phyloP scores from a whole-genome alignment of 2,888 invertebrate species.

The Brachyptera putata region DNA sequence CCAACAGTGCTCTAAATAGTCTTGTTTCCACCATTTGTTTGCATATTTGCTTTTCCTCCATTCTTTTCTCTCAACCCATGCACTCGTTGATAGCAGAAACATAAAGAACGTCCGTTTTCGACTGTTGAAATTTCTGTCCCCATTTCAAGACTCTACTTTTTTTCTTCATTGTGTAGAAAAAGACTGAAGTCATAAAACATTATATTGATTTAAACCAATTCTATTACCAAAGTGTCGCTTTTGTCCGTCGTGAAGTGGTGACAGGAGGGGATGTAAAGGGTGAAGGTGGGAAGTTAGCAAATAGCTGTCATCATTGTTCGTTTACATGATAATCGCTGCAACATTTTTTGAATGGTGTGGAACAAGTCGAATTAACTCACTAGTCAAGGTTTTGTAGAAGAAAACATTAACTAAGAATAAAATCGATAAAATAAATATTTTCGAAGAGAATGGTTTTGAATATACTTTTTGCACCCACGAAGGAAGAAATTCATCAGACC shows the following conservation, averaged over 20 bases:
- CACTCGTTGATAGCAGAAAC: neutral
- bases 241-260: neutral
- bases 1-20: no score
- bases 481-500: no score
- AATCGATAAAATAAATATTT: no score
- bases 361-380: no score
- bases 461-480: no score
- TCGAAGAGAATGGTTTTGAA: no score
- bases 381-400: no score
- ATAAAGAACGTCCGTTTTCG: conserved; percentile 7
- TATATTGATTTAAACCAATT: conserved; percentile 13
- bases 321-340: neutral
- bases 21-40: conserved; percentile 1
- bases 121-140: neutral
- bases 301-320: conserved; percentile 1
- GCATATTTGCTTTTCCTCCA: conserved; percentile 6
- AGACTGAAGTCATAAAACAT: conserved; percentile 3
- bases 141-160: neutral
- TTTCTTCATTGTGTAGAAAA: neutral
- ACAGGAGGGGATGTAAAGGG: neutral
- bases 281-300: neutral
- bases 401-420: no score
- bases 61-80: neutral
- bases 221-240: conserved; percentile 13
- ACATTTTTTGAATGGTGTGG: neutral